phyloP scores from a whole-genome alignment of 1,140 invertebrate species.

The Drosophila repleta region DNA sequence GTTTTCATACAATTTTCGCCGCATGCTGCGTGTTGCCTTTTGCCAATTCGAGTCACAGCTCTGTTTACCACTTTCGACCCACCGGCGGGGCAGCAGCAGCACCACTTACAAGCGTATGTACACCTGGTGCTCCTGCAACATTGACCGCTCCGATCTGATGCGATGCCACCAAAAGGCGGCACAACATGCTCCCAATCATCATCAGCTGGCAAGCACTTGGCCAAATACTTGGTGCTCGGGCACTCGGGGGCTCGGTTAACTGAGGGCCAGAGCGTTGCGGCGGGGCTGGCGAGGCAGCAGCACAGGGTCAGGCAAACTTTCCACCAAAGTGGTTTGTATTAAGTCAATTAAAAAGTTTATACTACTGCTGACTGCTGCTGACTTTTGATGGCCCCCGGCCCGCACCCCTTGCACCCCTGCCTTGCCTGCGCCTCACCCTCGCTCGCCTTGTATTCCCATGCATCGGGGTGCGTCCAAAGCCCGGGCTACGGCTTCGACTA shows the following conservation, averaged over 20 bases:
- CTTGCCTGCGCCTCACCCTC: not conserved
- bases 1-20: constrained; percentile 73
- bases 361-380: constrained; percentile 76
- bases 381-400: constrained; percentile 65
- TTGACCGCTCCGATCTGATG: not conserved
- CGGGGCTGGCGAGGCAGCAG: not conserved
- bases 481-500: not conserved
- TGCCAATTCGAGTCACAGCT: constrained; percentile 74
- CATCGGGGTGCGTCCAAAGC: not conserved
- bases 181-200: constrained; percentile 77
- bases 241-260: not conserved
- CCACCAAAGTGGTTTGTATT: constrained; percentile 82
- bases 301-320: constrained; percentile 71
- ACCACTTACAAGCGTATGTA: not conserved
- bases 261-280: not conserved
- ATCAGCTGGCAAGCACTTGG: constrained; percentile 61
- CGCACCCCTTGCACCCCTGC: not conserved
- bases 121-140: constrained; percentile 5
- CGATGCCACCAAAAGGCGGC: constrained; percentile 37
- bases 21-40: constrained; percentile 45
- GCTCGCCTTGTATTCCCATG: not conserved
- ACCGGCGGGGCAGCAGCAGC: not conserved
- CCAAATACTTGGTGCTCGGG: constrained; percentile 36
- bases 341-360: constrained; percentile 83
- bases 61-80: constrained; percentile 30